These are phyloP conservation scores for Silurus glanis DNA, from an alignment of 2,113 vertebrate species.

Conservation along the genomic window DNA sequence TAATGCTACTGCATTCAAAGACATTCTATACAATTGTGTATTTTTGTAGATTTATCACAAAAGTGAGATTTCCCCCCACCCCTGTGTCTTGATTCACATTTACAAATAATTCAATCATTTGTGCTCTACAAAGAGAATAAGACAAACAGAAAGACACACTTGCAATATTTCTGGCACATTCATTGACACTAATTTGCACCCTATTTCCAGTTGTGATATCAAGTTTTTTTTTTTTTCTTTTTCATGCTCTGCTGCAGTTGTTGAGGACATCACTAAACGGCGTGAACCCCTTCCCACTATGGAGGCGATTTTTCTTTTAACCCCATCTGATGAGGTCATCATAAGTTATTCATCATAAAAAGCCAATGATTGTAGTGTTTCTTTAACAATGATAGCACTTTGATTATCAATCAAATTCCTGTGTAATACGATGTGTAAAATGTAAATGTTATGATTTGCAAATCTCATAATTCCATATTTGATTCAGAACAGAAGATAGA, in stretches of 20 bases:
- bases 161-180: not conserved
- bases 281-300: constrained; percentile 93
- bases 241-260: constrained; percentile 72
- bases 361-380: not conserved
- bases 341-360: not conserved
- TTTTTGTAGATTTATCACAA: not conserved
- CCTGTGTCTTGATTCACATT: not conserved
- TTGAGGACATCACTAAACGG: constrained; percentile 92
- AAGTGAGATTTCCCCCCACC: not conserved
- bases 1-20: too few species aligned
- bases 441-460: too few species aligned
- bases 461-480: too few species aligned
- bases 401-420: too few species aligned
- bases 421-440: too few species aligned
- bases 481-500: too few species aligned
- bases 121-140: not conserved
- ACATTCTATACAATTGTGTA: too few species aligned
- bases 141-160: not conserved
- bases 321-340: constrained; percentile 87
- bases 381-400: not conserved
- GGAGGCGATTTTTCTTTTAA: constrained; percentile 97
- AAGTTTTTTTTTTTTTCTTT: not conserved
- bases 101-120: not conserved
- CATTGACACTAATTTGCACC: constrained; percentile 8
- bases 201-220: not conserved